These are phyloP conservation scores for Gobio occitaniae DNA, from an alignment of 2,797 vertebrate genomes.

Conservation along the genomic window DNA sequence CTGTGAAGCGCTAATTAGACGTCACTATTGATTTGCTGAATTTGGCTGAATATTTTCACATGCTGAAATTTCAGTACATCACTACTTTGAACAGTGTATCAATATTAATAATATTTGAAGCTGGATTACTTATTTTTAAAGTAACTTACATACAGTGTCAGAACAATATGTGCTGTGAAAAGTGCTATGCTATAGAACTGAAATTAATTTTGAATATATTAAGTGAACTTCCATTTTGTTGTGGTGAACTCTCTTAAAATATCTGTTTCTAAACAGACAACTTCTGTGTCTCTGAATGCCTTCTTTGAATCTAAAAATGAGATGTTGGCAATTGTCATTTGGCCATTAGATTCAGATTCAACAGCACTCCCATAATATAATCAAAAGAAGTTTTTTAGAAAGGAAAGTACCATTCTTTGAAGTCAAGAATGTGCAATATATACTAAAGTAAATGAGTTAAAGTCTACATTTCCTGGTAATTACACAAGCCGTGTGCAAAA, in stretches of 20 bases:
- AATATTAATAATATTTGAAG: neutral
- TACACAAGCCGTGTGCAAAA: constrained; percentile 15
- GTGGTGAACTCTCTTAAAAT: neutral
- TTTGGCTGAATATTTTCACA: neutral
- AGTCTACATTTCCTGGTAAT: constrained; percentile 14
- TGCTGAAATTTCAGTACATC: neutral
- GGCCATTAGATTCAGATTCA: neutral
- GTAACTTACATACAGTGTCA: neutral
- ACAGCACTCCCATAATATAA: neutral
- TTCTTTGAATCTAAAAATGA: neutral
- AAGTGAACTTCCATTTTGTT: neutral
- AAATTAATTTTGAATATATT: neutral
- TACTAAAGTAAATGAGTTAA: constrained; percentile 1
- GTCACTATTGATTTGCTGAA: too few species aligned
- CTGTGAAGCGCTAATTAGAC: neutral
- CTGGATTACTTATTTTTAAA: neutral
- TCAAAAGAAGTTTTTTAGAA: constrained; percentile 23
- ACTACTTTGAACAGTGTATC: neutral
- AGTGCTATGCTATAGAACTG: neutral
- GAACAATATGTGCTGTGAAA: neutral
- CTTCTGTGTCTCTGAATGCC: neutral
- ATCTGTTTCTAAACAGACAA: neutral
- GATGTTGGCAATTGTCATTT: neutral
- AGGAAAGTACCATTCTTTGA: constrained; percentile 16
- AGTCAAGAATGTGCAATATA: neutral